phyloP scores from a whole-genome alignment of 2,888 invertebrate genomes.

The Erpobdella octoculata region DNA sequence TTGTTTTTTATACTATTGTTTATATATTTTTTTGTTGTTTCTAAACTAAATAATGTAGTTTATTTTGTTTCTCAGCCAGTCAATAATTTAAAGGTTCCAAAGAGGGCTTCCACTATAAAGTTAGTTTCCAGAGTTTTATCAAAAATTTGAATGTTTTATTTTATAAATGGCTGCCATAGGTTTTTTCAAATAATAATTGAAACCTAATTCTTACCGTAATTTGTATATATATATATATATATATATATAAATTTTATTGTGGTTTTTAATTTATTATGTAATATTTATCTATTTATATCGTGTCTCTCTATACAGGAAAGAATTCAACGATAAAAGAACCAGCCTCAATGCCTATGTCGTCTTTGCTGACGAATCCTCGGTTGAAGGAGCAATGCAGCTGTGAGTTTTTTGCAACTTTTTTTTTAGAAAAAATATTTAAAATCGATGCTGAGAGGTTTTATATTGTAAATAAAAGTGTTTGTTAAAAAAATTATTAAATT shows the following conservation, averaged over 20 bases:
- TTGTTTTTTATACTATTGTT: too few relatives aligned
- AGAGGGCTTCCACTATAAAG: background rate
- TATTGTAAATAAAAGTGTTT: background rate
- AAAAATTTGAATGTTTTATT: too few relatives aligned
- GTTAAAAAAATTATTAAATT: too few relatives aligned
- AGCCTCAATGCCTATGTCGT: slow-evolving; percentile 5
- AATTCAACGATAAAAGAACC: background rate
- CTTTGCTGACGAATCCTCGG: background rate
- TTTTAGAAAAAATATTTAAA: background rate
- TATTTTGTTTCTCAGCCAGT: background rate
- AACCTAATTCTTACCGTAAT: too few relatives aligned
- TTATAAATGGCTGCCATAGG: too few relatives aligned
- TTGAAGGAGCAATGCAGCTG: background rate
- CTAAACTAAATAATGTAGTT: background rate
- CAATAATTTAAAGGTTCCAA: background rate
- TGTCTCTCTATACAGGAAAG: background rate
- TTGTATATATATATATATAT: too few relatives aligned
- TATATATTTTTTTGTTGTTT: too few relatives aligned
- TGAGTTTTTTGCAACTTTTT: background rate
- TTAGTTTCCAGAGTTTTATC: background rate
- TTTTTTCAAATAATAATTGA: too few relatives aligned
- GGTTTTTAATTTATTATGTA: background rate
- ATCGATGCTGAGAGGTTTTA: background rate
- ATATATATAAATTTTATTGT: too few relatives aligned
- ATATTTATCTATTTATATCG: background rate